Evolutionary conservation across 2,888 invertebrate species (phyloP).

Genomic region (Aplocera efformata): DNA sequence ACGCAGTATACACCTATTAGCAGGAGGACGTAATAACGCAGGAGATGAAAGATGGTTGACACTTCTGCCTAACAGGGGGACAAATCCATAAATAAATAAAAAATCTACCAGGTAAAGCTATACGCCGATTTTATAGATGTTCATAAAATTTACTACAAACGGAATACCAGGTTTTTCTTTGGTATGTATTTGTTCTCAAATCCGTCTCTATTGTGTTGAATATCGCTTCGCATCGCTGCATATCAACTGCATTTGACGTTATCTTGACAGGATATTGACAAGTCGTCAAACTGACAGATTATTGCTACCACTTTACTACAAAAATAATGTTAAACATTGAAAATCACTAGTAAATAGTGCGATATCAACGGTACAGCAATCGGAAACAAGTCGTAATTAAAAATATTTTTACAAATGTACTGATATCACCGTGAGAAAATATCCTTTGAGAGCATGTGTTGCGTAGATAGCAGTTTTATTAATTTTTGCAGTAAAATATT

Average conservation of each 20-base stretch:
- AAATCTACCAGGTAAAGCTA: too few species aligned
- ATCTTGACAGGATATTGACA: slow-evolving; percentile 30
- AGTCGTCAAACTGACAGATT: slow-evolving; percentile 22
- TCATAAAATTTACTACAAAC: too few species aligned
- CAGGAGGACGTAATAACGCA: too few species aligned
- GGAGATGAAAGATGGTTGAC: too few species aligned
- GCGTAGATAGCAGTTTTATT: slow-evolving; percentile 30
- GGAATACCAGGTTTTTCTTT: too few species aligned
- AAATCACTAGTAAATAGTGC: neutral
- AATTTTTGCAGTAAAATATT: slow-evolving; percentile 31
- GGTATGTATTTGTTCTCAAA: neutral
- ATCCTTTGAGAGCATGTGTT: slow-evolving; percentile 22
- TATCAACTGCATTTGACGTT: slow-evolving; percentile 21
- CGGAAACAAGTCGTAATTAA: slow-evolving; percentile 3
- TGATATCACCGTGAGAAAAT: slow-evolving; percentile 26
- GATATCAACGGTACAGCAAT: neutral
- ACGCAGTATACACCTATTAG: too few species aligned
- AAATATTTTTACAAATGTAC: slow-evolving; percentile 14
- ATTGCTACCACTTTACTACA: slow-evolving; percentile 15
- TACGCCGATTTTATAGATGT: too few species aligned
- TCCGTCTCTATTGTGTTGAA: neutral
- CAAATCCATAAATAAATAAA: too few species aligned
- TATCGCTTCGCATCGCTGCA: slow-evolving; percentile 1
- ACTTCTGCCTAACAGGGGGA: too few species aligned
- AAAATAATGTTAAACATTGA: slow-evolving; percentile 2